phyloP scores from a whole-genome alignment of 2,888 invertebrate species.

The Drosophila percnosoma region DNA sequence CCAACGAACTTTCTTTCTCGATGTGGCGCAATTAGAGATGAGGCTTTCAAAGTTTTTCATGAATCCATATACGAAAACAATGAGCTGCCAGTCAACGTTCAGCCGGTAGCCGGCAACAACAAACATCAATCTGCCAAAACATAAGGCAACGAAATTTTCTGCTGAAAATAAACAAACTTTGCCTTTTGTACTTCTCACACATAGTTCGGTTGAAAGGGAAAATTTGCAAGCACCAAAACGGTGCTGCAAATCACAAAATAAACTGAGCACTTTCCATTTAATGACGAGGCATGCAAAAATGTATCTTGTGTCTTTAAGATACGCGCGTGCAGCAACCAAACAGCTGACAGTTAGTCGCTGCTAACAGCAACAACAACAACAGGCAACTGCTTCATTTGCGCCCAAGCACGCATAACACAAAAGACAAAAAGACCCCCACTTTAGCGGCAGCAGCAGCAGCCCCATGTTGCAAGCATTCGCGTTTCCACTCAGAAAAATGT shows the following conservation, averaged over 20 bases:
- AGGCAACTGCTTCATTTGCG: constrained; percentile 75
- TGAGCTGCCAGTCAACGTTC: constrained; percentile 53
- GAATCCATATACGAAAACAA: constrained; percentile 73
- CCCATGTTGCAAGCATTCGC: constrained; percentile 38
- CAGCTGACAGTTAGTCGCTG: constrained; percentile 65
- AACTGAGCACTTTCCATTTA: constrained; percentile 74
- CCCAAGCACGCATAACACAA: constrained; percentile 81
- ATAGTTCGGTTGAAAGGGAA: constrained; percentile 49
- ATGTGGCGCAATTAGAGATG: constrained; percentile 29
- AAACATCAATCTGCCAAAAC: constrained; percentile 33
- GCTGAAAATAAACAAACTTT: constrained; percentile 69
- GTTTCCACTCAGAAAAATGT: constrained; percentile 1
- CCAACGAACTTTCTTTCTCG: constrained; percentile 47
- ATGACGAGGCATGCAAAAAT: constrained; percentile 48
- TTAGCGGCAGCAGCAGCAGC: constrained; percentile 33
- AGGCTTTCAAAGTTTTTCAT: constrained; percentile 72
- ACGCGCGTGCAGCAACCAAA: constrained; percentile 55
- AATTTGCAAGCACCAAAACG: constrained; percentile 20
- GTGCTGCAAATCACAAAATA: constrained; percentile 64
- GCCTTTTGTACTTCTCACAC: constrained; percentile 32
- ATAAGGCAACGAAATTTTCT: constrained; percentile 47
- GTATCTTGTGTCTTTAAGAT: constrained; percentile 68
- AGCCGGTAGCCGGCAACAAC: constrained; percentile 16
- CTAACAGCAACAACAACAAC: background rate
- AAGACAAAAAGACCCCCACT: constrained; percentile 67